Evolutionary conservation across 2,888 invertebrate genomes (phyloP), one percentile per base, ranked within the genome.

Genomic region (Nebria salina): DNA sequence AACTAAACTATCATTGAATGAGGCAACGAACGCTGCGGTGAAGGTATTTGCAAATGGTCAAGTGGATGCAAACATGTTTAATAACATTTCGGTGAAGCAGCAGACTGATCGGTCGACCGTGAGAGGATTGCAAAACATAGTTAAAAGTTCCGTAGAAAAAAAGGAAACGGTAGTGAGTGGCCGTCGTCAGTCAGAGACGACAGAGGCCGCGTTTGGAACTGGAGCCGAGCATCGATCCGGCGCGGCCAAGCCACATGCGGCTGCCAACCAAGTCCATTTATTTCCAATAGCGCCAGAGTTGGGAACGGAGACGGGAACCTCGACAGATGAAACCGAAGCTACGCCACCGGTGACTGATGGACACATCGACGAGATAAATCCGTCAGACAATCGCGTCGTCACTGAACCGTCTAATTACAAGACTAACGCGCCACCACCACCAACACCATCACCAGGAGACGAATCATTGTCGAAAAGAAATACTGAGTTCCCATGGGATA

Each of bases 191-290:
- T 20, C 65, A 34, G 76, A 41, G 70, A 68, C 15, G 41, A 68
- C 70, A 15, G 77, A 54, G 20, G 70, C 13, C 72, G 72, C 25
- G 70, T 70, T 70, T 70, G 70, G 20, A 34, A 70, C 70, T 26
- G 65, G 26, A n/a, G 79, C 66, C 68, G 79, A 41, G 68, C 84
- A 26, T 83, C 84, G 43, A 86, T 85, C 8, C 85, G 83, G 80
- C 88, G 88, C 81, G 78, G 76, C 25, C 72, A 87, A 80, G 78
- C 75, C 15, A 70, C 80, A 66, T 3, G 79, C 74, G 3, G 83
- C 85, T 75, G 70, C 86, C 76, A 77, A 84, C 70, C 86, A 85
- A 76, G 85, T 85, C 70, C 83, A 84, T 78, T 83, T 87, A n/a
- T 54, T 82, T 66, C 85, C 87, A 43, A 82, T 88, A 83, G 86